phyloP scores from a whole-genome alignment of 1,140 invertebrate species.

The Eupristina koningsbergeri region DNA sequence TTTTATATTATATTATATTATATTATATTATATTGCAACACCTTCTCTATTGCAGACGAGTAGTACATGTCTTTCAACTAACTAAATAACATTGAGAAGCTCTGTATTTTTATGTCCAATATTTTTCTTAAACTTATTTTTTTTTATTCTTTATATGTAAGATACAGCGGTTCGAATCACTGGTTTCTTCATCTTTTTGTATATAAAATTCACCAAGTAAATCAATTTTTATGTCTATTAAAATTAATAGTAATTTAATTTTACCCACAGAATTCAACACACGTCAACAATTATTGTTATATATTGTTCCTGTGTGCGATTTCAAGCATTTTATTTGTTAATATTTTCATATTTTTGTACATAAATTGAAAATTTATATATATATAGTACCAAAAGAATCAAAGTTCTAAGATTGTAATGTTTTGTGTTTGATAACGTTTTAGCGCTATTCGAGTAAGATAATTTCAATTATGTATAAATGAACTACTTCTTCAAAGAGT shows the following conservation, averaged over 20 bases:
- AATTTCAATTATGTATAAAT: constrained; percentile 9
- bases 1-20: constrained; percentile 38
- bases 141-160: not conserved
- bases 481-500: constrained; percentile 3
- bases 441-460: constrained; percentile 16
- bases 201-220: not conserved
- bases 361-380: constrained; percentile 39
- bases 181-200: not conserved
- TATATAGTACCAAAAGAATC: constrained; percentile 9
- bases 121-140: not conserved
- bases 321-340: not conserved
- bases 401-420: constrained; percentile 41
- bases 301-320: not conserved
- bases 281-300: not conserved
- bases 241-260: constrained; percentile 4
- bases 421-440: constrained; percentile 6
- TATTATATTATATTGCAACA: too few relatives aligned
- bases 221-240: not conserved
- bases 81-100: constrained; percentile 1
- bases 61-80: not conserved
- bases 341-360: constrained; percentile 35
- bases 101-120: not conserved
- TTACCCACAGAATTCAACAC: not conserved
- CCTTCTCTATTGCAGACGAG: not conserved
- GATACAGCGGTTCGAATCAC: not conserved